These are phyloP conservation scores for Canis aureus DNA, from an alignment of 2,113 vertebrate genomes.

Conservation along the genomic window DNA sequence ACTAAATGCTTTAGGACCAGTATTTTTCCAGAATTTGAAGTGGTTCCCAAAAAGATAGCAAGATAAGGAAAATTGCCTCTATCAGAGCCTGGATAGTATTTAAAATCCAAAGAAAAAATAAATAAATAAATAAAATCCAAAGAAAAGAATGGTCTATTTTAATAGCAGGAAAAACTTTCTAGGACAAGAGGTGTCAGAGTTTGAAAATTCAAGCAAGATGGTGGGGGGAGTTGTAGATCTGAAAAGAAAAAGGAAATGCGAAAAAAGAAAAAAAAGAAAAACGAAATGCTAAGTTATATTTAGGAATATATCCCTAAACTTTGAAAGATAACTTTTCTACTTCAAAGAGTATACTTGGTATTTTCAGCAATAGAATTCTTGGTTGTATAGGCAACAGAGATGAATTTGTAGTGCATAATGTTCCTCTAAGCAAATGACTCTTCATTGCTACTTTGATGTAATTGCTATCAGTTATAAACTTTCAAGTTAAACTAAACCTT, in stretches of 20 bases:
- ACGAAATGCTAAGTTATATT: not conserved
- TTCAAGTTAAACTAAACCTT: slow-evolving; percentile 59
- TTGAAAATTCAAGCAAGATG: slow-evolving; percentile 42
- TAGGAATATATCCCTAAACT: slow-evolving; percentile 44
- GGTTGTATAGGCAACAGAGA: not conserved
- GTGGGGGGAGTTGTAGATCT: not conserved
- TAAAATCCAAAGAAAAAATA: slow-evolving; percentile 43
- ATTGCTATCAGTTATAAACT: slow-evolving; percentile 56
- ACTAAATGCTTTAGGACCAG: not conserved
- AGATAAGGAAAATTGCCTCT: slow-evolving; percentile 37
- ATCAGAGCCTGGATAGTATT: slow-evolving; percentile 10
- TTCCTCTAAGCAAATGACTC: slow-evolving; percentile 55
- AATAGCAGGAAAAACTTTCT: slow-evolving; percentile 22
- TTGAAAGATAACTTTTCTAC: not conserved
- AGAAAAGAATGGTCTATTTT: slow-evolving; percentile 42
- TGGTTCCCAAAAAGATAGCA: not conserved
- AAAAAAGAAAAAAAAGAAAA: slow-evolving; percentile 16
- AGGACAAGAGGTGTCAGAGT: not conserved
- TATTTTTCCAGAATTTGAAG: slow-evolving; percentile 65
- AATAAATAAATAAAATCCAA: not conserved
- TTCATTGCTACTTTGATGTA: slow-evolving; percentile 35
- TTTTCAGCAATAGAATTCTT: not conserved
- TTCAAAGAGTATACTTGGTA: slow-evolving; percentile 38
- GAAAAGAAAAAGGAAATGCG: not conserved
- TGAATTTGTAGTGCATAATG: slow-evolving; percentile 16